Evolutionary conservation across 2,113 vertebrate genomes (phyloP), one percentile per base, ranked within the genome.

Genomic region (Thryonomys swinderianus): DNA sequence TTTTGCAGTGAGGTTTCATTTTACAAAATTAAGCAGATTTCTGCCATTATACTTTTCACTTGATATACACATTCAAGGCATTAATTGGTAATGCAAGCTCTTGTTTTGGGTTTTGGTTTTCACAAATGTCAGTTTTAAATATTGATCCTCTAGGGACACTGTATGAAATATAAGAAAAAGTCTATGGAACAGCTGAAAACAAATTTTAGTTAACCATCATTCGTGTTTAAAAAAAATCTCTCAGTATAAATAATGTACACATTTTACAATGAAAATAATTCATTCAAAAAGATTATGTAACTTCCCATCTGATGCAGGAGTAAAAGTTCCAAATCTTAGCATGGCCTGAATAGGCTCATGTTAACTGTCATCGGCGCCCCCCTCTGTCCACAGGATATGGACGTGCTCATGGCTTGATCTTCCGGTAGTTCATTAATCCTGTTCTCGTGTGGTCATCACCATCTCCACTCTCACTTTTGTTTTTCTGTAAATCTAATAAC

Each of bases 1-100:
- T 21, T 95, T 83, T 51, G 67, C 18, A 21, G 4, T 62, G 21
- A 64, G 16, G 9, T 91, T 66, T 81, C 34, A 59, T 88, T 96
- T 94, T 85, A 76, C 1, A 32, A 82, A 85, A 23, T 14, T 32
- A 95, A 95, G 53, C 21, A 55, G 14, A 93, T 85, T 90, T 88
- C 48, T 93, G 34, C 57, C 34, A 78, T 42, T 64, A 34, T 34
- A 25, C 12, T 71, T 5, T 42, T 27, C 16, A 21, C 23, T 86
- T 95, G 25, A 21, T 51, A 37, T 85, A 21, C 53, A 45, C 8
- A 88, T 67, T 81, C 25, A 95, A 51, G 84, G 84, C 13, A 61
- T 55, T 80, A 84, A 71, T 81, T 94, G 79, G 51, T 61, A 42
- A 45, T 91, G 14, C 14, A 62, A 5, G 5, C 69, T 37, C 32